These are phyloP conservation scores for Lepidurus apus DNA, from an alignment of 1,140 invertebrate genomes.

Conservation along the genomic window DNA sequence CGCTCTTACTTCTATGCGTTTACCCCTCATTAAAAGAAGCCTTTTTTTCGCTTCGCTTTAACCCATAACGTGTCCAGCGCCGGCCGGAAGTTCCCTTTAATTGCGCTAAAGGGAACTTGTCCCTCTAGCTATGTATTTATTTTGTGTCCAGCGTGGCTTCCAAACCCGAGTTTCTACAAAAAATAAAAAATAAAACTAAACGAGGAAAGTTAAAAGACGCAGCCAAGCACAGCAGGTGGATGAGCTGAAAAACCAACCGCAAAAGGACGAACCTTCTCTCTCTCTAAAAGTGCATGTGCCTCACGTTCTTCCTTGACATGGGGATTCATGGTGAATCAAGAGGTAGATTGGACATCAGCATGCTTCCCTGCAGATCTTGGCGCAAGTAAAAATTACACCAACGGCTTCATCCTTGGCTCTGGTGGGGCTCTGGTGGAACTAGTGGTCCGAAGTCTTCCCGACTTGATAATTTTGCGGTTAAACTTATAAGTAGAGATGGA, in stretches of 20 bases:
- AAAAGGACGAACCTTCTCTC: not conserved
- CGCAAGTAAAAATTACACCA: too few species aligned
- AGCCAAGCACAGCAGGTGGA: not conserved
- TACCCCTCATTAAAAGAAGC: slow-evolving; percentile 4
- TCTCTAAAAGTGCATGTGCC: not conserved
- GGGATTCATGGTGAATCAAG: not conserved
- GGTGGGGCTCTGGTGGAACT: not conserved
- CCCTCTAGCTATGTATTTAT: not conserved
- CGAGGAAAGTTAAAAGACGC: not conserved
- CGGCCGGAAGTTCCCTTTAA: slow-evolving; percentile 8
- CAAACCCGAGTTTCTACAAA: not conserved
- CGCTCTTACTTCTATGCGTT: not conserved
- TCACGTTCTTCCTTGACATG: not conserved
- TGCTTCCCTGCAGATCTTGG: not conserved
- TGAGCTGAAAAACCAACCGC: not conserved
- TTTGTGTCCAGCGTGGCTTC: not conserved
- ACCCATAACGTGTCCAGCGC: not conserved
- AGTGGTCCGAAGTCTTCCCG: not conserved
- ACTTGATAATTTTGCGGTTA: not conserved
- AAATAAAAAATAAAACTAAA: too few species aligned
- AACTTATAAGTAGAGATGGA: not conserved
- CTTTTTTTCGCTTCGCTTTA: not conserved
- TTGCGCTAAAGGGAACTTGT: not conserved
- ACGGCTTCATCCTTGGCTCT: too few species aligned
- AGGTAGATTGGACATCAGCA: not conserved